phyloP scores from a whole-genome alignment of 2,113 vertebrate genomes.

The Hippocampus zosterae region DNA sequence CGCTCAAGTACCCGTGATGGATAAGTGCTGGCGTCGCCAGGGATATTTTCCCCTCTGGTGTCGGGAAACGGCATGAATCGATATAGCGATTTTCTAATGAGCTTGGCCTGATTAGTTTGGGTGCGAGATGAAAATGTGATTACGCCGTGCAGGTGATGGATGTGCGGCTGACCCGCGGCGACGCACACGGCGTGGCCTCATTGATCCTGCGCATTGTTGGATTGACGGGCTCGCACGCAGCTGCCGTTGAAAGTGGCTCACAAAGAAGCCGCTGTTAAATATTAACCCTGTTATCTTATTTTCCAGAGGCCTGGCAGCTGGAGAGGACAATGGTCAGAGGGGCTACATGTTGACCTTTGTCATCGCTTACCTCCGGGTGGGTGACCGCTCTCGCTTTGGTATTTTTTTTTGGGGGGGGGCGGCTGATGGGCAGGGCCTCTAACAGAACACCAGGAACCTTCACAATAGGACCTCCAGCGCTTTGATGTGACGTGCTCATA shows the following conservation, averaged over 20 bases:
- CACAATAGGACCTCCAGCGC: constrained; percentile 51
- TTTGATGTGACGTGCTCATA: constrained; percentile 55
- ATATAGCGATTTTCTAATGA: constrained; percentile 72
- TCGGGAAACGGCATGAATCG: constrained; percentile 59
- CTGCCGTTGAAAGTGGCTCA: constrained; percentile 47
- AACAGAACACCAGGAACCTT: constrained; percentile 33
- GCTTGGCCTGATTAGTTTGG: constrained; percentile 71
- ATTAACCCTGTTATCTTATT: constrained; percentile 73
- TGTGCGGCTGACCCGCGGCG: constrained; percentile 60
- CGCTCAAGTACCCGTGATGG: constrained; percentile 63
- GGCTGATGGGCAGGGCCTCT: constrained; percentile 21
- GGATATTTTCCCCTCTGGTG: constrained; percentile 53
- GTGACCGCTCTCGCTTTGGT: constrained; percentile 60
- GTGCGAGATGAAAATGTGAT: constrained; percentile 71
- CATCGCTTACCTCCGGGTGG: constrained; percentile 96
- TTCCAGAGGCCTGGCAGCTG: constrained; percentile 94
- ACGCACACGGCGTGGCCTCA: constrained; percentile 43
- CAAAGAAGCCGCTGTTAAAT: constrained; percentile 66
- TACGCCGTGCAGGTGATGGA: constrained; percentile 70
- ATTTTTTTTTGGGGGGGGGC: constrained; percentile 12
- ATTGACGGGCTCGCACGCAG: constrained; percentile 60
- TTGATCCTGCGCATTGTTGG: constrained; percentile 66
- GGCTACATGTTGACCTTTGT: constrained; percentile 98
- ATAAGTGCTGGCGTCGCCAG: constrained; percentile 47
- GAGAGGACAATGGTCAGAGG: constrained; percentile 98